These are phyloP conservation scores for Pteropus alecto DNA, from an alignment of 2,113 vertebrate genomes.

Conservation along the genomic window DNA sequence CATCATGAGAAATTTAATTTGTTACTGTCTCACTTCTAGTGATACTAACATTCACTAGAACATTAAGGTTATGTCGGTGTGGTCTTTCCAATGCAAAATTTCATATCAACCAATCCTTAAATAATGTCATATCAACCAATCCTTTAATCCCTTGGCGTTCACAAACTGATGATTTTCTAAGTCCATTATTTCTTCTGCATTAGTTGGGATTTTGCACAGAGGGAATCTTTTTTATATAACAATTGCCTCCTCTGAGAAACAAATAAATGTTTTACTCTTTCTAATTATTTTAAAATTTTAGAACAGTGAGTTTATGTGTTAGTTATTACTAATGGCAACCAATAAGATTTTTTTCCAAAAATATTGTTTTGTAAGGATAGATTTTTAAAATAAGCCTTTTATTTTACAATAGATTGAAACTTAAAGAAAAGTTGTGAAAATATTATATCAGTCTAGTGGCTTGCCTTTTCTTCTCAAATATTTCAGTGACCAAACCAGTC, in stretches of 20 bases:
- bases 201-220: neutral
- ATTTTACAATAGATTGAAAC: neutral
- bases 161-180: neutral
- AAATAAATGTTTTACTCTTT: neutral
- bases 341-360: neutral
- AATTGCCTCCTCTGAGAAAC: neutral
- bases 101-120: neutral
- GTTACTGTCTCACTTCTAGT: neutral
- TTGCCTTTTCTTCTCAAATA: neutral
- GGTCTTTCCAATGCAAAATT: neutral
- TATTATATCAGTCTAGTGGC: neutral
- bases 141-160: neutral
- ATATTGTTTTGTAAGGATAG: neutral
- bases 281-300: neutral
- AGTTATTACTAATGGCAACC: neutral
- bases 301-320: neutral
- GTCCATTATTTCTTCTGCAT: neutral
- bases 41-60: neutral
- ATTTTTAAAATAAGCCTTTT: neutral
- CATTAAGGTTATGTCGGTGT: neutral
- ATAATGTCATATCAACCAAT: neutral
- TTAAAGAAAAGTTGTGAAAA: neutral
- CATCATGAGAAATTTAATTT: neutral
- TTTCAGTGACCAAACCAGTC: neutral
- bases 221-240: neutral